Base-by-base conservation (phyloP, 2,797 vertebrate genomes). In the Myotis daubentonii region DNA sequence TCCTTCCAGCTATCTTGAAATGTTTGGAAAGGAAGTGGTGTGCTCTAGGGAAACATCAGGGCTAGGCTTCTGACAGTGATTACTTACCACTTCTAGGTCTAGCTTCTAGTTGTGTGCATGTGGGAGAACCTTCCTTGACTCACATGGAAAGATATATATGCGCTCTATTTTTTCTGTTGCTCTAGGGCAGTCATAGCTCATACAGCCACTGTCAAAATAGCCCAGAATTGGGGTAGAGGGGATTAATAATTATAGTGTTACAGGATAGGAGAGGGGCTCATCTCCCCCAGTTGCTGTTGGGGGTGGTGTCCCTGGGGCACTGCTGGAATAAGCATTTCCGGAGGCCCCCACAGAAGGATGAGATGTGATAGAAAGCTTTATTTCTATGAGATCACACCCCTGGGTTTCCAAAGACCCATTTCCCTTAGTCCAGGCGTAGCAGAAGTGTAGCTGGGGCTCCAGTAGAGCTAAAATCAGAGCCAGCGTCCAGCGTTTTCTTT, bases 11-110 rank as follows among this genome's bases (percentile, higher is more conserved):
- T 87, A 8, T 88, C 87, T 79, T 53, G 47, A 84, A 93, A 89
- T 79, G 72, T 79, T 96, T 90, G 87, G 81, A 80, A 85, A 97
- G 95, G 89, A 97, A 91, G 85, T 71, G 82, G 70, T 62, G 85
- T 94, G 87, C 51, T 80, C 92, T 44, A 47, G 65, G 92, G 80
- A 94, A 92, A 51, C 53, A 47, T 55, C 13, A 30, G 81, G 80
- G 51, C 68, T 55, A 70, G 68, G 53, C 16, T 68, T 96, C 72
- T 55, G 68, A 94, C 76, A 94, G 79, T 28, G 62, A 79, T 87
- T 81, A n/a, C 70, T 89, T 79, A 60, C 76, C 30, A 28, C 55
- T 89, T 79, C 71, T 83, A 78, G 82, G 68, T 36, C 62, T 38
- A 72, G 22, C 38, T 86, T 84, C 49, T 62, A 71, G 51, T 72